Evolutionary conservation across 2,113 vertebrate species (phyloP), one percentile per base, ranked within the genome.

Genomic region (Callospermophilus lateralis): DNA sequence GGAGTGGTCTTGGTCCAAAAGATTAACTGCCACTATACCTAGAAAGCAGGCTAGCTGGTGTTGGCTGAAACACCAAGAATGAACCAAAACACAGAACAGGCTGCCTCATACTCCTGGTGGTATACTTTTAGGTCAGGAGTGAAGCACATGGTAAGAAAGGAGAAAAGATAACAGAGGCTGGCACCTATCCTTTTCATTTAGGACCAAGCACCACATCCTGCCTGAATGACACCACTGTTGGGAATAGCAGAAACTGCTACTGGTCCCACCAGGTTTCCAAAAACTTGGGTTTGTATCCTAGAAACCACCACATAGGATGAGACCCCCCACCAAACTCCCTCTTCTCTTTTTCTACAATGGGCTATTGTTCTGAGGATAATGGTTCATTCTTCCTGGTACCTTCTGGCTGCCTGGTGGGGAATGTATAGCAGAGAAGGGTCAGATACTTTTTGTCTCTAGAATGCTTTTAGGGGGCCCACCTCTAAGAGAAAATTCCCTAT

Each of bases 401-500:
- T 96, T 89, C 86, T 81, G 32, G 39, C 34, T 63, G 77, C 53
- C 77, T 58, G 88, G 39, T 84, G 45, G 96, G 83, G 68, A 81
- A 96, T 79, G 26, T 63, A 97, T 12, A 84, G 39, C 24, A 78
- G 76, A 88, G 42, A 87, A 92, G 67, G 48, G 61, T 92, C 39
- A 93, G 77, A 73, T 20, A 90, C 81, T 84, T 92, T 68, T 58
- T 58, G 83, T 92, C 78, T 93, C 91, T 58, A 95, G 88, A 92
- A 79, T 22, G 42, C 22, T 96, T 92, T 79, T 72, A 68, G 87
- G 79, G 70, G 70, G 39, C 17, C 39, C 34, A 70, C 39, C 58
- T 95, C 58, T 51, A 95, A 61, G 30, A 86, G 16, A 55, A 97
- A 87, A 96, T 73, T 39, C 73, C n/a, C 61, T 85, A 81, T n/a